Percentiles rank a stretch among this genome's conserved stretches.
Conservation (phyloP, 2,797 vertebrate species). For the Pangasius sanitwongsei region DNA sequence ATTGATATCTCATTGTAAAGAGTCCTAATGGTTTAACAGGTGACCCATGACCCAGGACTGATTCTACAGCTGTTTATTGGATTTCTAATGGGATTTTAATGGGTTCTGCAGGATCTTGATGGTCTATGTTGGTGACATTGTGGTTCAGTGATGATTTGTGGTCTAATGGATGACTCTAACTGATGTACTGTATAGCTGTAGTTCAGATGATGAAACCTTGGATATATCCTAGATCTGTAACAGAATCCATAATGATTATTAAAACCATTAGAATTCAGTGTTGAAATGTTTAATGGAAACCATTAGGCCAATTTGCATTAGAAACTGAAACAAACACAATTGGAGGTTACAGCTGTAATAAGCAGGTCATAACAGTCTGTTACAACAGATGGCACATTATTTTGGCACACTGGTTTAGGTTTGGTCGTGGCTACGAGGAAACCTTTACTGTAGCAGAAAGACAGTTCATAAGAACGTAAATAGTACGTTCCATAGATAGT, state of each 20-base stretch:
- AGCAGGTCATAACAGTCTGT: background rate
- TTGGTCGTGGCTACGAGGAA: background rate
- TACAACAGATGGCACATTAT: background rate
- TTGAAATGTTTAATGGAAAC: background rate
- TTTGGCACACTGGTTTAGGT: background rate
- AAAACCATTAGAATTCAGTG: background rate
- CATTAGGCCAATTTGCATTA: background rate
- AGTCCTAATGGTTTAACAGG: background rate
- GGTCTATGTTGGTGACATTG: background rate
- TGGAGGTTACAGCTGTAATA: background rate
- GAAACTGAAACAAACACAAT: background rate
- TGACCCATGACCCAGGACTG: background rate
- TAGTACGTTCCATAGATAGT: background rate
- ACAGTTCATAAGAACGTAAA: background rate
- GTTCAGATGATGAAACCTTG: background rate
- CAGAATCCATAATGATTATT: background rate
- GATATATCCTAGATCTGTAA: background rate
- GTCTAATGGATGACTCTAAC: background rate
- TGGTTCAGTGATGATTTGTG: background rate
- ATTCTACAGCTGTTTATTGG: background rate
- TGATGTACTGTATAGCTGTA: background rate
- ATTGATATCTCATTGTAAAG: background rate
- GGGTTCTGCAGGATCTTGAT: background rate
- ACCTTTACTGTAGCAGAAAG: background rate
- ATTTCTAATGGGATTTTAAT: background rate